phyloP scores from a whole-genome alignment of 2,888 invertebrate species.

The Trichopria drosophilae region DNA sequence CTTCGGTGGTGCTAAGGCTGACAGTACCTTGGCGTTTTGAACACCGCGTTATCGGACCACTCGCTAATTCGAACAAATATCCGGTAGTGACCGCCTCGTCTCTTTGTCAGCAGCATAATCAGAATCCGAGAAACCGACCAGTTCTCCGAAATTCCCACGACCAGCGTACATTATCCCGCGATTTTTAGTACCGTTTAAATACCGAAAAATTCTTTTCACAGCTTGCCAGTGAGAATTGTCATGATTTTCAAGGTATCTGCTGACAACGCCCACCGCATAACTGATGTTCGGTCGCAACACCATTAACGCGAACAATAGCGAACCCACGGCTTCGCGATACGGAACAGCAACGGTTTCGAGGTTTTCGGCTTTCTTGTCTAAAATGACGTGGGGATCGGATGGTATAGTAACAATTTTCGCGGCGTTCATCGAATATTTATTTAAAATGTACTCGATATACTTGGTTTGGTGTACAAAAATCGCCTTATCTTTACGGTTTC shows the following conservation, averaged over 20 bases:
- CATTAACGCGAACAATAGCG: too few species aligned
- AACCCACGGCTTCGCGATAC: constrained; percentile 28
- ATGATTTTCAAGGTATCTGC: too few species aligned
- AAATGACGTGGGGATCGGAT: too few species aligned
- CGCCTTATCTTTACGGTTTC: too few species aligned
- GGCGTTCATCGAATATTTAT: constrained; percentile 19
- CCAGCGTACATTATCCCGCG: constrained; percentile 13
- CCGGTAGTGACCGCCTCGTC: constrained; percentile 39
- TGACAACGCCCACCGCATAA: too few species aligned
- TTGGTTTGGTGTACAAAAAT: constrained; percentile 17
- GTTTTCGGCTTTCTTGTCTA: too few species aligned
- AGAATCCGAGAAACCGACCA: constrained; percentile 32
- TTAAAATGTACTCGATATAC: constrained; percentile 19
- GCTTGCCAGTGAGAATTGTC: too few species aligned
- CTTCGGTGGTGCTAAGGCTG: too few species aligned
- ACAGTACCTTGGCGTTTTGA: constrained; percentile 36
- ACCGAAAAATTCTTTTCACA: too few species aligned
- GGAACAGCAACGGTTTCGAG: constrained; percentile 6
- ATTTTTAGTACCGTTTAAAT: constrained; percentile 16
- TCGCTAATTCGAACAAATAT: constrained; percentile 30
- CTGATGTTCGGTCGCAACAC: too few species aligned
- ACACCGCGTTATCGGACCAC: constrained; percentile 35
- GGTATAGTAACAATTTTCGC: constrained; percentile 19
- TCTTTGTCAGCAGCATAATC: constrained; percentile 34
- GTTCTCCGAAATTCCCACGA: not conserved